Evolutionary conservation across 1,140 invertebrate genomes (phyloP), one percentile per base, ranked within the genome.

Genomic region (Tetranychus cinnabarinus): DNA sequence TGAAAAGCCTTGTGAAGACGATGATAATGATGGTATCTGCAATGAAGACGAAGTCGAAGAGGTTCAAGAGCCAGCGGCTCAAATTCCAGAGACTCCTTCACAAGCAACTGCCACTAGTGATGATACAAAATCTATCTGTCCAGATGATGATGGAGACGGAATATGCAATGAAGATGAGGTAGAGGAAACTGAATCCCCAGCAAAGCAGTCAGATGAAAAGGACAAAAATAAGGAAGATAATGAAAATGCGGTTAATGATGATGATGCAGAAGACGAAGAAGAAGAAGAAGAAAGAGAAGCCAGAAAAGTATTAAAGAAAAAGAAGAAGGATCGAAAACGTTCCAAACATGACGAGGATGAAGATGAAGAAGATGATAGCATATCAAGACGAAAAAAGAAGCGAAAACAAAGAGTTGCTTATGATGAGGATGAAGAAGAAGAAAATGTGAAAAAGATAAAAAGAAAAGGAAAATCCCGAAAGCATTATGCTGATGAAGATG

Each of bases 341-440:
- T 37, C 56, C 56, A 42, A 35, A 15, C 35, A 36, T 58, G 33
- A 37, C 48, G 62, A 63, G 13, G 63, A 63, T 55, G 63, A 65
- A 39, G 62, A 63, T 39, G 61, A 64, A 56, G 62, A 57, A 55
- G 60, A 57, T 46, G 63, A 61, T 56, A 59, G 61, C n/a, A 39
- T 46, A 15, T 56, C 58, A 13, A 33, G 36, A 6, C 13, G 48
- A 39, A 39, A 63, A 36, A 63, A 63, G 42, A 62, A 57, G 33
- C 45, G 56, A 34, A 60, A 62, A 42, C 42, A 61, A 52, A 2
- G 36, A 45, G 34, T 13, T 42, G 39, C 35, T n/a, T 48, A 62
- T n/a, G 37, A 61, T 39, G 63, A 62, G 54, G 60, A 61, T 7
- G 56, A 64, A 61, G 57, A 64, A 13, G 61, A 56, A 23, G 58